Evolutionary conservation across 2,888 invertebrate genomes (phyloP).

Genomic region (Campaea margaritaria): DNA sequence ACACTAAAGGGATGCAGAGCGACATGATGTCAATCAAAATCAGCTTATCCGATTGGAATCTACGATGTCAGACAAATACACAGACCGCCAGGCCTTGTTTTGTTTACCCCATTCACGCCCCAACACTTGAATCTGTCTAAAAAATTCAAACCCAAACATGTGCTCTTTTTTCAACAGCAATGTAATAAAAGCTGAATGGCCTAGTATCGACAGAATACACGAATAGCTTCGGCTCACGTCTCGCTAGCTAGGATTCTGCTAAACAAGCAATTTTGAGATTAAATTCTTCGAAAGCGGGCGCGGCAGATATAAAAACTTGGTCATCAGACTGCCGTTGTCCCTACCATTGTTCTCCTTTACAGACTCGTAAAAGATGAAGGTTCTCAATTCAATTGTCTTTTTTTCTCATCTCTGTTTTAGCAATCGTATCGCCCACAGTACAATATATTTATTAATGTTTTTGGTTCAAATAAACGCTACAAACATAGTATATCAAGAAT

Average conservation of each 20-base stretch:
- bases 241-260: conserved; percentile 65
- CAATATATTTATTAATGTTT: too few relatives aligned
- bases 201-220: conserved; percentile 40
- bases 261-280: conserved; percentile 79
- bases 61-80: too few relatives aligned
- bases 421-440: too few relatives aligned
- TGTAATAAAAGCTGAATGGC: conserved; percentile 36
- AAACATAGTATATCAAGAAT: too few relatives aligned
- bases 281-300: conserved; percentile 75
- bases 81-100: too few relatives aligned
- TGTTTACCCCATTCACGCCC: too few relatives aligned
- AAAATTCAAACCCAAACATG: background rate
- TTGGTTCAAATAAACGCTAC: too few relatives aligned
- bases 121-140: background rate
- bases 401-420: too few relatives aligned
- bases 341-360: conserved; percentile 44
- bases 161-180: conserved; percentile 1
- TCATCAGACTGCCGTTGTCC: conserved; percentile 44
- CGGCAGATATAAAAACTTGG: conserved; percentile 67
- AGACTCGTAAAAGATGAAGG: background rate
- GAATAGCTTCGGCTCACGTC: conserved; percentile 59
- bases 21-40: too few relatives aligned
- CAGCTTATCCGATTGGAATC: too few relatives aligned
- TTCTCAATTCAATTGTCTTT: background rate
- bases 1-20: too few relatives aligned